Base-by-base conservation (phyloP, 1,140 invertebrate species). In the Calosoma granatense region DNA sequence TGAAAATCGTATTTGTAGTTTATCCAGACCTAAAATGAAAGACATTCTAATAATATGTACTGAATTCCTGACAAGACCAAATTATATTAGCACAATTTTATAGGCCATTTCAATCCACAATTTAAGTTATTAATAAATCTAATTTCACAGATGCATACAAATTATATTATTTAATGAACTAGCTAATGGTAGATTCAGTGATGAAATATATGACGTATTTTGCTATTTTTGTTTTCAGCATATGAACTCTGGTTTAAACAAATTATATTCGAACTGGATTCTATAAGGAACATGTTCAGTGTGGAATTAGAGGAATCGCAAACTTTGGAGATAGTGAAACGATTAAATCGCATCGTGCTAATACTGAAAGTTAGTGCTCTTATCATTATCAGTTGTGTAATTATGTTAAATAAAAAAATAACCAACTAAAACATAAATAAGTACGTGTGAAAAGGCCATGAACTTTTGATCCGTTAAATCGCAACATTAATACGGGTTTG, bases 191-290 rank as follows among this genome's bases (percentile, higher is more conserved):
- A n/a, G n/a, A n/a, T n/a, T n/a, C n/a, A n/a, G n/a, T n/a, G n/a
- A n/a, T 52, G 21, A 30, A 30, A 30, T 6, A 30, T 6, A 30
- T 6, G 14, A 47, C 17, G 15, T 6, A 55, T 56, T 57, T 56
- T 60, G 9, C 17, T 11, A 47, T 47, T 59, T 22, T 68, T 75
- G 60, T 14, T 78, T 77, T 59, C 76, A 97, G 95, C 94, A 0
- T 98, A 98, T 72, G 97, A 99, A 72, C 76, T 99, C 14, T 99
- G 97, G 97, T 99, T 99, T 78, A 98, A 98, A 73, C 96, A 99
- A 78, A 97, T 99, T 36, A 88, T 99, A 55, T 97, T 85, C 69
- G 97, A 99, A 68, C 75, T 99, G 56, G 95, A 98, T 68, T 97
- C 94, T 0, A 87, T 99, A 4, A 74, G 93, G 53, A 73, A 79